phyloP scores from a whole-genome alignment of 2,113 vertebrate genomes.

The Centropristis striata region DNA sequence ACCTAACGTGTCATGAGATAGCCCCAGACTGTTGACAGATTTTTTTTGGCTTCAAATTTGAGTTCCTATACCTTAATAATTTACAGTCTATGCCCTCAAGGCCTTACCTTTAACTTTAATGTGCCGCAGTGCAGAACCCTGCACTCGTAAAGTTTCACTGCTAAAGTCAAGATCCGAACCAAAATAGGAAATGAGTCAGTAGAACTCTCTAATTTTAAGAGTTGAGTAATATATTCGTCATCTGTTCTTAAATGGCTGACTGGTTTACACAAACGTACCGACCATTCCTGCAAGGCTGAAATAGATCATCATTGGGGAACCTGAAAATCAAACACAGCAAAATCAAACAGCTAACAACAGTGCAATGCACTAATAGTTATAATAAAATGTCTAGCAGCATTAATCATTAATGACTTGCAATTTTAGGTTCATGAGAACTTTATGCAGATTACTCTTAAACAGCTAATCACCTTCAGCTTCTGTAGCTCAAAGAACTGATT shows the following conservation, averaged over 20 bases:
- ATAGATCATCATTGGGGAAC: slow-evolving; percentile 35
- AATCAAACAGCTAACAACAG: slow-evolving; percentile 13
- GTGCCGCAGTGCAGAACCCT: background rate
- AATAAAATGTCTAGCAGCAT: background rate
- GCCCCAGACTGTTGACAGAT: slow-evolving; percentile 65
- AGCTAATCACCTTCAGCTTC: background rate
- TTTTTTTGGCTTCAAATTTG: slow-evolving; percentile 50
- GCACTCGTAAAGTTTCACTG: background rate
- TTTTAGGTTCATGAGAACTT: background rate
- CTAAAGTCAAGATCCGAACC: slow-evolving; percentile 4
- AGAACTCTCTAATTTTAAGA: slow-evolving; percentile 17
- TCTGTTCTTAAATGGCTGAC: slow-evolving; percentile 62
- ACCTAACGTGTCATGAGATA: slow-evolving; percentile 69
- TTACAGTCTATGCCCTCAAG: background rate
- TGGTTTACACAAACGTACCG: slow-evolving; percentile 63
- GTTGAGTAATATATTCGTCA: slow-evolving; percentile 61
- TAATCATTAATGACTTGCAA: background rate
- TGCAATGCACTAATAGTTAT: background rate
- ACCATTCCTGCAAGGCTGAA: slow-evolving; percentile 70
- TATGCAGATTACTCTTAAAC: slow-evolving; percentile 4
- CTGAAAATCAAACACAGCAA: slow-evolving; percentile 16
- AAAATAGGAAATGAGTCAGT: background rate
- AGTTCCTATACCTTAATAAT: slow-evolving; percentile 20
- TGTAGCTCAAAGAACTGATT: background rate
- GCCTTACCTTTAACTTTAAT: background rate